phyloP scores from a whole-genome alignment of 2,113 vertebrate genomes.

The Castor canadensis region DNA sequence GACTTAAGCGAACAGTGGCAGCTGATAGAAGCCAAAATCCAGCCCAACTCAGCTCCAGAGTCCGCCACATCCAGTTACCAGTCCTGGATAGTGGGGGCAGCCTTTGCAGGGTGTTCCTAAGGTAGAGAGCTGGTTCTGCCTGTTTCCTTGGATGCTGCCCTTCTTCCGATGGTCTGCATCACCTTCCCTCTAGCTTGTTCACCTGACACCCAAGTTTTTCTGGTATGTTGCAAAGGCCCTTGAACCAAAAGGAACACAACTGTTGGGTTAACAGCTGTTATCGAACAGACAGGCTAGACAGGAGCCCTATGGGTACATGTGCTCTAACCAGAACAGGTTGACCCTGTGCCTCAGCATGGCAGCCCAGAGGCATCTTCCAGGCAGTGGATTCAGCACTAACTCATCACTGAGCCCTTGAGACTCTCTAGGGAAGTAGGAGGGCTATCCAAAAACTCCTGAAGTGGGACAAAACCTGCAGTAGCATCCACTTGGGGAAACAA shows the following conservation, averaged over 20 bases:
- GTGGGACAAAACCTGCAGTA: neutral
- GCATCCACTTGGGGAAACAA: neutral
- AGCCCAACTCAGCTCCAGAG: neutral
- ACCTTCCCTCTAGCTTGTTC: too few species aligned
- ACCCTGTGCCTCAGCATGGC: neutral
- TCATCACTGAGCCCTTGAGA: neutral
- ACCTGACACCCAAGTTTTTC: neutral
- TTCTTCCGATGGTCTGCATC: neutral
- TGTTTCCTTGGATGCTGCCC: neutral
- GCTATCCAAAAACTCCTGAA: neutral
- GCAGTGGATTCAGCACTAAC: neutral
- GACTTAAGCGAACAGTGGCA: neutral
- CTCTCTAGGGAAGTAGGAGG: neutral
- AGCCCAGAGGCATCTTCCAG: neutral
- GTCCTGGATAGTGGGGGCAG: neutral
- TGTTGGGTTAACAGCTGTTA: neutral
- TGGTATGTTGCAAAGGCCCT: neutral
- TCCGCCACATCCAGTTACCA: neutral
- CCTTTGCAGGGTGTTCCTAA: neutral
- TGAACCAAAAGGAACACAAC: neutral
- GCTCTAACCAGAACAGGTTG: neutral
- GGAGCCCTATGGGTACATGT: neutral
- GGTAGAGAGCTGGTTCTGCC: too few species aligned
- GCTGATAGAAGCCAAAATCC: neutral
- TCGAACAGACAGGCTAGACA: neutral